Percentiles rank a stretch among this genome's conserved stretches.
Conservation (phyloP, 2,113 vertebrate species). For the Indicator maculatus region DNA sequence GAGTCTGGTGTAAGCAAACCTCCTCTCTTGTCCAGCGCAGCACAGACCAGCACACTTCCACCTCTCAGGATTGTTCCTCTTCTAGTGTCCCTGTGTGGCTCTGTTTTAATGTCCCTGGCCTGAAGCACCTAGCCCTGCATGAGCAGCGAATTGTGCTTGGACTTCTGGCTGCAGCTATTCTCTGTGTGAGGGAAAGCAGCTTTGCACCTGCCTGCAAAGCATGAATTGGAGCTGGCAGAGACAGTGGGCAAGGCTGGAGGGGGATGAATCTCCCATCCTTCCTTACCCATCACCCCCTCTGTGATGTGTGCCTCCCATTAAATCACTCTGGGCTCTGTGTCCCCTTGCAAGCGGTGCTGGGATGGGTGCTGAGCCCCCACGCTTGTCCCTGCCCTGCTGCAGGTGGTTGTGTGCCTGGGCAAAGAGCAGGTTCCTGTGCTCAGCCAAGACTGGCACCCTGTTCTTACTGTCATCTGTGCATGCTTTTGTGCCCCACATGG, state of each 20-base stretch:
- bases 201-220: neutral
- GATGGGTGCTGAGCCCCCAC: neutral
- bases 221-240: neutral
- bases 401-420: neutral
- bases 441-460: neutral
- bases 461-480: neutral
- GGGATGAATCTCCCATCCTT: neutral
- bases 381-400: neutral
- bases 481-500: neutral
- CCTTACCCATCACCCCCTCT: neutral
- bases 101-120: neutral
- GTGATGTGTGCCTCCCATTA: neutral
- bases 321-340: neutral
- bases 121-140: neutral
- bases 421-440: neutral
- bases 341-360: neutral
- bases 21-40: neutral
- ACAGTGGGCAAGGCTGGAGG: neutral
- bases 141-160: neutral
- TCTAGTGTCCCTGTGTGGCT: neutral
- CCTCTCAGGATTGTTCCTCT: neutral
- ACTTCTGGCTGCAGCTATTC: neutral
- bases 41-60: rapidly evolving
- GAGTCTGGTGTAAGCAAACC: neutral
- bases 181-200: neutral